A percentile compares a stretch with the other conserved stretches of the same genome.
These are phyloP conservation scores for Agrochola circellaris DNA, from an alignment of 2,888 invertebrate species.

Conservation along the genomic window DNA sequence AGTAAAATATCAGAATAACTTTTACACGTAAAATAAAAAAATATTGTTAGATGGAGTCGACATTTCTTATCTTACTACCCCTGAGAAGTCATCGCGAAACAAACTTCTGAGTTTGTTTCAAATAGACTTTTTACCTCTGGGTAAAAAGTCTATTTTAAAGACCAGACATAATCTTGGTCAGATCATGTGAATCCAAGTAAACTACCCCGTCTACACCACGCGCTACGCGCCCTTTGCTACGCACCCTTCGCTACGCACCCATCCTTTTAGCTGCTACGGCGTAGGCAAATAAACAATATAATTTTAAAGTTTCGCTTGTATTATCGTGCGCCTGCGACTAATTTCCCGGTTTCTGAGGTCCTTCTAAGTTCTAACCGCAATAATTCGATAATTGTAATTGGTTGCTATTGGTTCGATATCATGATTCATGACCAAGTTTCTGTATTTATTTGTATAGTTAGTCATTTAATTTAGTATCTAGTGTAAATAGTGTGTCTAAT, in stretches of 20 bases:
- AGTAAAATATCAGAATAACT: too few relatives aligned
- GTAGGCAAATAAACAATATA: background rate
- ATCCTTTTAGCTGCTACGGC: constrained; percentile 12
- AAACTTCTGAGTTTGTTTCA: too few relatives aligned
- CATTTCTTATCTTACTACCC: too few relatives aligned
- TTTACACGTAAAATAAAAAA: too few relatives aligned
- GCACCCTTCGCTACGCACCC: background rate
- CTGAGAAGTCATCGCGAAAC: too few relatives aligned
- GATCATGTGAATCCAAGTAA: too few relatives aligned
- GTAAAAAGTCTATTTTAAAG: too few relatives aligned
- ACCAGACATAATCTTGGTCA: too few relatives aligned
- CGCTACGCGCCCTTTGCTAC: constrained; percentile 7
- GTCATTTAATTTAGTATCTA: background rate
- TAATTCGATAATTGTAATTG: background rate
- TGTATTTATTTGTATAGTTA: background rate
- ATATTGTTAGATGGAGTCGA: too few relatives aligned
- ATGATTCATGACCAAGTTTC: background rate
- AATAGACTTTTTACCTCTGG: too few relatives aligned
- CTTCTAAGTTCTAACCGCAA: constrained; percentile 5
- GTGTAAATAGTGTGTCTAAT: background rate
- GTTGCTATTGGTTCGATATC: background rate
- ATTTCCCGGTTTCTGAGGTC: background rate
- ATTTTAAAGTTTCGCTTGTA: background rate
- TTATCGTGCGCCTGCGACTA: background rate
- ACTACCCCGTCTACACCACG: background rate